These are phyloP conservation scores for Stomatorhinus ivindoensis DNA, from an alignment of 2,113 vertebrate species.

Conservation along the genomic window DNA sequence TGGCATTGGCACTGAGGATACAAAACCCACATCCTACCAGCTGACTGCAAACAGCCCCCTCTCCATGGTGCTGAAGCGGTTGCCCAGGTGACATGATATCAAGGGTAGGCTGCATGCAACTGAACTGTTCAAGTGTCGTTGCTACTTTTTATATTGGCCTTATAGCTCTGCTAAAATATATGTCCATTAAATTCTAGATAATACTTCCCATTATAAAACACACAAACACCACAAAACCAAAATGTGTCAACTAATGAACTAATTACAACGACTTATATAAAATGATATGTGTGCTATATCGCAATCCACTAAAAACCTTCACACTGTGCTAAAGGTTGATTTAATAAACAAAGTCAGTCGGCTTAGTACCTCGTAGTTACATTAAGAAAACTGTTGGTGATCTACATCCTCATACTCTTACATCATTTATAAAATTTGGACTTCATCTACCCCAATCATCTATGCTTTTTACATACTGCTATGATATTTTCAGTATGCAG, in stretches of 20 bases:
- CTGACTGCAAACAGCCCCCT: slow-evolving; percentile 29
- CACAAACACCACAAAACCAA: neutral
- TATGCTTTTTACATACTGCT: neutral
- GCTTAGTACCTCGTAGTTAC: neutral
- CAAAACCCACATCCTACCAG: neutral
- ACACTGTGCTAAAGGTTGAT: neutral
- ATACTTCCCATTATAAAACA: neutral
- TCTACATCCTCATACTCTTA: neutral
- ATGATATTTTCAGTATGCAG: neutral
- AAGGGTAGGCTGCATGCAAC: slow-evolving; percentile 31
- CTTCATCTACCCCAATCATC: neutral
- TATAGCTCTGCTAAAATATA: neutral
- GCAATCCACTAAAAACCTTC: neutral
- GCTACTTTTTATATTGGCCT: neutral
- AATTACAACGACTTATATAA: neutral
- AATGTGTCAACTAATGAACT: neutral
- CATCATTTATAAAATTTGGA: neutral
- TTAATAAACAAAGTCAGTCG: neutral
- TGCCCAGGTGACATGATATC: slow-evolving; percentile 45
- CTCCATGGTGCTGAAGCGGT: slow-evolving; percentile 52
- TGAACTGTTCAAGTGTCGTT: neutral
- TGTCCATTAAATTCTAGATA: neutral
- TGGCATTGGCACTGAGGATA: slow-evolving; percentile 4
- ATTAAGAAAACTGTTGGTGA: neutral
- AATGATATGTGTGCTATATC: neutral